Evolutionary conservation across 2,797 vertebrate genomes (phyloP), one percentile per base, ranked within the genome.

Genomic region (Cephalopachus bancanus): DNA sequence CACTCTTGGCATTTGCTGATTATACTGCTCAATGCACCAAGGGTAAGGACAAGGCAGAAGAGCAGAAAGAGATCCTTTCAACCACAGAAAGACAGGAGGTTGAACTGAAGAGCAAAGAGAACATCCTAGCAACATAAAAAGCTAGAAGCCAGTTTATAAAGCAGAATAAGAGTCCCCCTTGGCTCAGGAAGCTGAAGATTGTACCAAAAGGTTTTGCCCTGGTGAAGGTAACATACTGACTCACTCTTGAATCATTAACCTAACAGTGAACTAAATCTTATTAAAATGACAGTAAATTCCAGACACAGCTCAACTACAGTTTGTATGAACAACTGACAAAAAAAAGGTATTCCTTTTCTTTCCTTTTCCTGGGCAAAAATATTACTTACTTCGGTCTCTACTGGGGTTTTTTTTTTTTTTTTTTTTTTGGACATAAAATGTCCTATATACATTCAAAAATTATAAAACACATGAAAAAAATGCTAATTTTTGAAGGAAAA

Each of bases 281-380:
- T 93, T 95, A 92, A 97, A 83, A 89, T 30, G 91, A 84, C 16
- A 89, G 64, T 91, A 90, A 94, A 88, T 88, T 74, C 28, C 37
- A 92, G 17, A 65, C 60, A 83, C 3, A 59, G 10, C 8, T 88
- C 55, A 91, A 93, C 30, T 44, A 53, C 51, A 53, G 10, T 67
- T 95, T 90, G 87, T 37, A 80, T 19, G n/a, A 51, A 55, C 12
- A 78, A 28, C 51, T 79, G 69, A 89, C 49, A 81, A 26, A 30
- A 37, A 72, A 78, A 8, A 6, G 7, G 11, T 51, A 37, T 37
- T 92, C 0, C 14, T 64, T 94, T 94, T 86, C 33, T 24, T 37
- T 92, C 0, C 14, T 64, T 94, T 94, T 86, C 33, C 28, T 57
- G 19, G 57, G 59, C 17, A 94, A 69, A 86, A 90, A 76, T 17